Evolutionary conservation across 2,888 invertebrate species (phyloP), one percentile per base, ranked within the genome.

Genomic region (Uloborus plumipes): DNA sequence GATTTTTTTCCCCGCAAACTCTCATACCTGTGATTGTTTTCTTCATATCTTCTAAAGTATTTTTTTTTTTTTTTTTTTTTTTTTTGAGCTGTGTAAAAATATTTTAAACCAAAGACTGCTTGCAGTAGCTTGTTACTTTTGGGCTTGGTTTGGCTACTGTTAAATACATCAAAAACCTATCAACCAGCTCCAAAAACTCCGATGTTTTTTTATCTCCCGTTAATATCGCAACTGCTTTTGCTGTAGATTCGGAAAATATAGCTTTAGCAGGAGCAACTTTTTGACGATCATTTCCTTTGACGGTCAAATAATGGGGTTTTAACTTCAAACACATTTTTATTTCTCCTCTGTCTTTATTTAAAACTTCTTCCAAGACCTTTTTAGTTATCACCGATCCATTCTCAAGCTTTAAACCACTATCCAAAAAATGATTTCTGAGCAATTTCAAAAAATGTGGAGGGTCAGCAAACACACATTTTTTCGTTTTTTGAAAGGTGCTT

Each of bases 241-340:
- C 64, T n/a, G 49, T 64, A 31, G 64, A 11, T 13, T n/a, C n/a
- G 18, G 64, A 31, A 31, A 31, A 31, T 0, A 31, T 1, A 13
- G 64, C 16, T 31, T 64, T 31, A n/a, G 64, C 64, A 15, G 49
- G 64, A 4, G 15, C 39, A 64, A 31, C 64, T 64, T 64, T 64
- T 64, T 64, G 64, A 2, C 64, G 26, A 1, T 64, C 64, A 64
- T 64, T 64, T 18, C 64, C 64, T 47, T 31, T 64, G 13, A 64
- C 3, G 7, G 26, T 31, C n/a, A 18, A 15, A 15, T 22, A 6
- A 18, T 64, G 64, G 2, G 16, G 39, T 64, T 31, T 64, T 18
- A 64, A 18, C 2, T 64, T 64, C 1, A n/a, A 39, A 14, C 39
- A 64, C 15, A 64, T 4, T n/a, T 64, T 64, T 6, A 64, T 64